Conservation (phyloP, 2,797 vertebrate genomes). For the Sebastes itinus region DNA sequence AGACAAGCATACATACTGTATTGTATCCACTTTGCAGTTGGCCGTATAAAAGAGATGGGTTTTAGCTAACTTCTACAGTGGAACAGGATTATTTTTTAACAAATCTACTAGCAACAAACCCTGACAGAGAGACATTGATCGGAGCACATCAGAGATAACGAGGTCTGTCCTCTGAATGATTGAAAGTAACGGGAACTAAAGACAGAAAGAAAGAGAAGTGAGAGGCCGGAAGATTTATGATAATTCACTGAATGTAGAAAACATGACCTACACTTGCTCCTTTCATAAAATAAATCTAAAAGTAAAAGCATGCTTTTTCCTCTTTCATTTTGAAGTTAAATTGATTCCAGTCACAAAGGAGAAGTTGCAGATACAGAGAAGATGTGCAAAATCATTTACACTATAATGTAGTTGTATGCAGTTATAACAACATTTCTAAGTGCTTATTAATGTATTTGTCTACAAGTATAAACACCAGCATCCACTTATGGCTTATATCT, state of each 20-base stretch:
- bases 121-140: slow-evolving; percentile 9
- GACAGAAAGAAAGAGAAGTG: slow-evolving; percentile 17
- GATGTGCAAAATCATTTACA: neutral
- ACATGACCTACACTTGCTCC: neutral
- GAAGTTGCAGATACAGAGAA: neutral
- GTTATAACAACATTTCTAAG: neutral
- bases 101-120: neutral
- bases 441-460: neutral
- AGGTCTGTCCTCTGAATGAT: slow-evolving; percentile 3
- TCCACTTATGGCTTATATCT: neutral
- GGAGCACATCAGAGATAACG: slow-evolving; percentile 3
- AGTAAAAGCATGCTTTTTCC: neutral
- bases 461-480: neutral
- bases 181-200: slow-evolving; percentile 29
- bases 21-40: neutral
- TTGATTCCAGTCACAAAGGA: neutral
- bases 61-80: neutral
- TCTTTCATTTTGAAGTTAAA: neutral
- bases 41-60: too few relatives aligned
- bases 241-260: neutral
- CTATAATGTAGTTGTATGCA: too few relatives aligned
- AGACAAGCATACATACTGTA: neutral
- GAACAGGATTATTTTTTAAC: neutral
- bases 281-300: neutral
- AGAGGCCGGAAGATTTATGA: slow-evolving; percentile 1